phyloP scores from a whole-genome alignment of 2,113 vertebrate species.

The Zosterops borbonicus region DNA sequence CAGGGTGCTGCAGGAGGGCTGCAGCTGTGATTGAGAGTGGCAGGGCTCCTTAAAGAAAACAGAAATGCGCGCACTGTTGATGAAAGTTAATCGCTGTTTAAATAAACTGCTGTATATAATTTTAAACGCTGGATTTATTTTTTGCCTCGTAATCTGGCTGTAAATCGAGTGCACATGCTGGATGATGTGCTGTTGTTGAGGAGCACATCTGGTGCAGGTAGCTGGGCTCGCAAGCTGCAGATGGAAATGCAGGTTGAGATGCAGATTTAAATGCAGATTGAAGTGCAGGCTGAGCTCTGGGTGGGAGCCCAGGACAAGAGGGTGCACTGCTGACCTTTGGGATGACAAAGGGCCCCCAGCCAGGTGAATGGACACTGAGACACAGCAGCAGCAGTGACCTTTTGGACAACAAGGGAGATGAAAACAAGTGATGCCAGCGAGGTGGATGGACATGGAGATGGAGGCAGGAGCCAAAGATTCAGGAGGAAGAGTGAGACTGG shows the following conservation, averaged over 20 bases:
- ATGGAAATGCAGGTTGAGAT: neutral
- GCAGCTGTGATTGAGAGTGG: neutral
- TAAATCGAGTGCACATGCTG: neutral
- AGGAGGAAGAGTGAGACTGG: neutral
- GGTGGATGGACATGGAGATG: neutral
- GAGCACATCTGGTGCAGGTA: neutral
- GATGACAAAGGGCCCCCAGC: neutral
- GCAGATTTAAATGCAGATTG: neutral
- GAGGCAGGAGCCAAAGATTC: neutral
- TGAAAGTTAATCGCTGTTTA: slow-evolving; percentile 11
- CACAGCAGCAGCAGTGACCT: neutral
- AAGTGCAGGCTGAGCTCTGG: neutral
- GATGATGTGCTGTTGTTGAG: neutral
- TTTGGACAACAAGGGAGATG: neutral
- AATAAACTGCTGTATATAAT: slow-evolving; percentile 33
- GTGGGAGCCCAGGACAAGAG: neutral
- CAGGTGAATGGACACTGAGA: neutral
- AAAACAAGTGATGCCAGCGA: neutral
- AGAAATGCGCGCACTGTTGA: neutral
- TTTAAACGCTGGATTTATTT: neutral
- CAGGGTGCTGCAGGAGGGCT: neutral
- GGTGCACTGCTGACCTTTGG: neutral
- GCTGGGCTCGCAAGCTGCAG: neutral
- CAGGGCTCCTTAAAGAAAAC: slow-evolving; percentile 23
- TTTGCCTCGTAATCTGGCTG: neutral